Conservation (phyloP, 2,888 invertebrate genomes). For the Latheticus oryzae region DNA sequence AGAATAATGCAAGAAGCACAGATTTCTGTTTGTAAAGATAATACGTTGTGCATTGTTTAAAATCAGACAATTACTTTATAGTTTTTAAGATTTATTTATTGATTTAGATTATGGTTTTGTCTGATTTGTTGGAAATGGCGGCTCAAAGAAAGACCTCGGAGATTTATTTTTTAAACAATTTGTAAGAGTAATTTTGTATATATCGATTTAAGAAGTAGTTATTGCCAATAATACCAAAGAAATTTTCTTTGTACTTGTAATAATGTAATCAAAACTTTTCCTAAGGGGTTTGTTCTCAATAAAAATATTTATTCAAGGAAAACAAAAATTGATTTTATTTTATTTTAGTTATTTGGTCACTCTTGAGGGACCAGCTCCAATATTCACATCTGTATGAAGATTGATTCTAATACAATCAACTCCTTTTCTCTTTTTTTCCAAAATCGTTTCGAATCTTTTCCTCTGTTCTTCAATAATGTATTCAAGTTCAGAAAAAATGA, state of each 20-base stretch:
- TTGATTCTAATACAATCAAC: too few species aligned
- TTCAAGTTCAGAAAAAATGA: too few species aligned
- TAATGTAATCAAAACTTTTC: slow-evolving; percentile 13
- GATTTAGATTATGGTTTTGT: slow-evolving; percentile 14
- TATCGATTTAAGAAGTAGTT: slow-evolving; percentile 43
- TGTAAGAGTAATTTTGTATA: slow-evolving; percentile 34
- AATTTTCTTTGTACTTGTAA: slow-evolving; percentile 46
- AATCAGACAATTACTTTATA: slow-evolving; percentile 24
- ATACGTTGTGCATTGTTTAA: slow-evolving; percentile 74
- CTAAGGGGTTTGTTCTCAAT: slow-evolving; percentile 26
- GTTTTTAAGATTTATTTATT: slow-evolving; percentile 18
- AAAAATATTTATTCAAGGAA: slow-evolving; percentile 13
- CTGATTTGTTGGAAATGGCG: slow-evolving; percentile 45
- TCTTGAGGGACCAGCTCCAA: too few species aligned
- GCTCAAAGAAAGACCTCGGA: slow-evolving; percentile 49
- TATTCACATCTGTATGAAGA: too few species aligned
- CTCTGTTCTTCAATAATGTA: too few species aligned
- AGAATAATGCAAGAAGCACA: slow-evolving; percentile 89
- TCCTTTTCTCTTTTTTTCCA: too few species aligned
- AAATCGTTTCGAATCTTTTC: too few species aligned
- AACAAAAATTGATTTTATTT: too few species aligned
- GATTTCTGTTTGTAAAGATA: slow-evolving; percentile 73
- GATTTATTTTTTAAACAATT: slow-evolving; percentile 26
- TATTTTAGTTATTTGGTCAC: too few species aligned
- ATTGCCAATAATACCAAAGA: slow-evolving; percentile 61